Conservation (phyloP, 2,888 invertebrate genomes). For the Caenorhabditis panamensis region DNA sequence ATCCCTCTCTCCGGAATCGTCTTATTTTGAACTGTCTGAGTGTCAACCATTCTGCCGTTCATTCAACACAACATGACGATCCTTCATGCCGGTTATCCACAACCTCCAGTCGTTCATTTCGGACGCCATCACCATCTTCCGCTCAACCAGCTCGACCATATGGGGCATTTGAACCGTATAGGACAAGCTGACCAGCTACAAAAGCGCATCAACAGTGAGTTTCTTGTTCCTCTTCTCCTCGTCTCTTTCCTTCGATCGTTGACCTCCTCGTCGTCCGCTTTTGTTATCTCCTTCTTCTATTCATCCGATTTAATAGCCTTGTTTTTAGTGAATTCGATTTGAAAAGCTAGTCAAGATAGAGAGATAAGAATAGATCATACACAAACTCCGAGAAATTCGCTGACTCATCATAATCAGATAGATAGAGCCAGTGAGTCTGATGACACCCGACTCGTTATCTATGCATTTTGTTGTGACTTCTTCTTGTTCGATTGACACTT, state of each 20-base stretch:
- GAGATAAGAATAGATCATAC: conserved; percentile 3
- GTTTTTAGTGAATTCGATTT: conserved; percentile 5
- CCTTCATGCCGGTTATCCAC: conserved; percentile 60
- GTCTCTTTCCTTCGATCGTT: background rate
- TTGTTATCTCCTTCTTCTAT: background rate
- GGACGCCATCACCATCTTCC: conserved; percentile 35
- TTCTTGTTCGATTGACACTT: conserved; percentile 21
- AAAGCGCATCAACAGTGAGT: conserved; percentile 37
- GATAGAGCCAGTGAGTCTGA: conserved; percentile 44
- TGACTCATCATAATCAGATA: conserved; percentile 23
- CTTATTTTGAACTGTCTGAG: conserved; percentile 15
- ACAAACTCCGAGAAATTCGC: background rate
- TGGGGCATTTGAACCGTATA: conserved; percentile 14
- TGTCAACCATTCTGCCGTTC: conserved; percentile 59
- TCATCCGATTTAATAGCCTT: conserved; percentile 4
- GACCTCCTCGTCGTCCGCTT: background rate
- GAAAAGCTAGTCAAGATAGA: background rate
- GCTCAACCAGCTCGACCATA: conserved; percentile 16
- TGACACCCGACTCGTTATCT: conserved; percentile 33
- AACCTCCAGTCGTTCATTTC: conserved; percentile 43
- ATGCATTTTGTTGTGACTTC: conserved; percentile 24
- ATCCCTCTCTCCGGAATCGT: conserved; percentile 22
- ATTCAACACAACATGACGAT: conserved; percentile 56
- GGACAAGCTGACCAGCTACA: conserved; percentile 21
- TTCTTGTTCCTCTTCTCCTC: background rate